Evolutionary conservation across 2,797 vertebrate species (phyloP).

Genomic region (Synaphobranchus kaupii): DNA sequence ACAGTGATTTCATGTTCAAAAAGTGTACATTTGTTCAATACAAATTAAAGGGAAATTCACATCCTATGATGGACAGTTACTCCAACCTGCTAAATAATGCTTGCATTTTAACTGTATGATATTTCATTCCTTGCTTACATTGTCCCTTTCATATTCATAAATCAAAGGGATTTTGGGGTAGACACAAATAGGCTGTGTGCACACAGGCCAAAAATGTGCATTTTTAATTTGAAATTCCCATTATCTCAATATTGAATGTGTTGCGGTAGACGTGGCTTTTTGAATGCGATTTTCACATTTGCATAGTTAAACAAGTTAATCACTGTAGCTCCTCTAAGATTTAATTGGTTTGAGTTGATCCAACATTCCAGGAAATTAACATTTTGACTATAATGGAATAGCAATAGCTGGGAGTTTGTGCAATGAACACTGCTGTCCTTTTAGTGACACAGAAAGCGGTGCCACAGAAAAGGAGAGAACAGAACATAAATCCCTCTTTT

Average conservation of each 20-base stretch:
- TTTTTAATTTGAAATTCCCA: constrained; percentile 10
- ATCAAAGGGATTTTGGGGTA: not conserved
- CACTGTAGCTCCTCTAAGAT: constrained; percentile 17
- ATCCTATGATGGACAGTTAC: not conserved
- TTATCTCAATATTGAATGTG: constrained; percentile 17
- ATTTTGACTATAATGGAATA: not conserved
- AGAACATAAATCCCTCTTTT: not conserved
- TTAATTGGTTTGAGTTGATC: constrained; percentile 15
- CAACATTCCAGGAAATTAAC: not conserved
- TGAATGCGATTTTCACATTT: not conserved
- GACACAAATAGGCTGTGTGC: constrained; percentile 7
- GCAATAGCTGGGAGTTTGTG: not conserved
- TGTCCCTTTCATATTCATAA: not conserved
- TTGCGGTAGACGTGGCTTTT: not conserved
- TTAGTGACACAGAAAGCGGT: not conserved
- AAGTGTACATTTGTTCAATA: not conserved
- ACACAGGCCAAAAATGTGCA: constrained; percentile 6
- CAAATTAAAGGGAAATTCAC: not conserved
- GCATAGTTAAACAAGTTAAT: constrained; percentile 14
- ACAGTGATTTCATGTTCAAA: not conserved
- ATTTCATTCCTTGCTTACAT: not conserved
- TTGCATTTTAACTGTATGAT: not conserved
- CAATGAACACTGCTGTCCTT: not conserved
- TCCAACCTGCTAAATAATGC: not conserved
- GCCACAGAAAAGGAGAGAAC: not conserved